A percentile compares a stretch with the other conserved stretches of the same genome.
phyloP scores from a whole-genome alignment of 1,140 invertebrate species.

The Phthorimaea operculella region DNA sequence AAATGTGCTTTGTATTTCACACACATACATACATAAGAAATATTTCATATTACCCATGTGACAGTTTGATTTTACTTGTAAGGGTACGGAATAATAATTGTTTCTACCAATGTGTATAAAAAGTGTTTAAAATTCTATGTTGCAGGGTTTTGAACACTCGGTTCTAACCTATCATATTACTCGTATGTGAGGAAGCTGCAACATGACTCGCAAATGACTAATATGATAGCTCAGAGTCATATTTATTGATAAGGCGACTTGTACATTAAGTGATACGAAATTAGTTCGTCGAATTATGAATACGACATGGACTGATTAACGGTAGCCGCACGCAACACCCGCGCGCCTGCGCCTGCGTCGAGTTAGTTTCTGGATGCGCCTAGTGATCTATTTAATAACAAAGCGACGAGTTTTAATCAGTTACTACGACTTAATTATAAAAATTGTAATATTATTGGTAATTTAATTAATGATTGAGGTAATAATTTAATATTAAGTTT shows the following conservation, averaged over 20 bases:
- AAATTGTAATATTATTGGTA: slow-evolving; percentile 13
- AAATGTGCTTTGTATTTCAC: no score
- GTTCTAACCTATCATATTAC: no score
- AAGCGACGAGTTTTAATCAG: background rate
- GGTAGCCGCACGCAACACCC: background rate
- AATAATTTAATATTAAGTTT: slow-evolving; percentile 20
- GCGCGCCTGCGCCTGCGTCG: background rate
- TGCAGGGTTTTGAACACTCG: no score
- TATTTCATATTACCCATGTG: no score
- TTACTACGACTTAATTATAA: slow-evolving; percentile 8
- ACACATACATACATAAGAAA: no score
- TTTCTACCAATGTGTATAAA: no score
- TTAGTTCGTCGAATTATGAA: background rate
- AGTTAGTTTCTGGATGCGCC: background rate
- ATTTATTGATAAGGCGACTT: background rate
- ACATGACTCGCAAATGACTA: background rate
- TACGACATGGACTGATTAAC: slow-evolving; percentile 17
- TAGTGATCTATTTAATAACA: background rate
- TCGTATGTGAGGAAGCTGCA: background rate
- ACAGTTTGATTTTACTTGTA: no score
- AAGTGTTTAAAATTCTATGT: no score
- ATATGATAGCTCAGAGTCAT: background rate
- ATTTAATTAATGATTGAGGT: slow-evolving; percentile 9
- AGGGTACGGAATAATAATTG: no score
- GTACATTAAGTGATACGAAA: background rate